Evolutionary conservation across 2,113 vertebrate species (phyloP), one percentile per base, ranked within the genome.

Genomic region (Coreoperca whiteheadi): DNA sequence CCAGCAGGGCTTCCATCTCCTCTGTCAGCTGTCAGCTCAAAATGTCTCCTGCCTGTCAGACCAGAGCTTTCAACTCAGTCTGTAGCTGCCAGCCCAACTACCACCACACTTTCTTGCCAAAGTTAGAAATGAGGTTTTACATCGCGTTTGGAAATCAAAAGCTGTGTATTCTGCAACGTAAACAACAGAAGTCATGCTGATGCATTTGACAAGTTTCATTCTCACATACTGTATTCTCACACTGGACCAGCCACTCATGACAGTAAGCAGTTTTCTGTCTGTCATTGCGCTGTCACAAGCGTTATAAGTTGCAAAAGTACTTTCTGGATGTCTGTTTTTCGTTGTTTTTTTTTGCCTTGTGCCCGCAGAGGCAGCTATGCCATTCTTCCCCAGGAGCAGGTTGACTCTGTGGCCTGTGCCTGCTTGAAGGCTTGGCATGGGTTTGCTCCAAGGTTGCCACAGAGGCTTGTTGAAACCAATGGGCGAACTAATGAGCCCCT

Each of bases 401-500:
- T 64, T 82, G 88, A 91, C 86, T 79, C 46, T 23, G 46, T 76
- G 82, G 81, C 66, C 82, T 83, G 56, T 21, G 23, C 57, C 80
- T 88, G 77, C 86, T 91, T 37, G 83, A 87, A 90, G 91, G 82
- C 82, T 87, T 86, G 75, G 80, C 75, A 77, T 60, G 69, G 68
- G 48, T 87, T 90, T 82, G 70, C 70, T 83, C 67, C 46, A 60
- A 32, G 80, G 78, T 81, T 74, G 87, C 68, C 60, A 64, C 82
- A 74, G 61, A 83, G 66, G 81, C 69, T 91, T 79, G 71, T 60
- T 83, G 74, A 77, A 70, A 89, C 81, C 85, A 89, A 83, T 82
- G 76, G 68, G 84, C 65, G 68, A 87, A 67, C 91, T 94, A 95
- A 95, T 93, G 88, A 95, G 89, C 82, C 92, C 90, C 84, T 6